Conservation (phyloP, 2,888 invertebrate species). For the Mesopsocus fuscifrons region DNA sequence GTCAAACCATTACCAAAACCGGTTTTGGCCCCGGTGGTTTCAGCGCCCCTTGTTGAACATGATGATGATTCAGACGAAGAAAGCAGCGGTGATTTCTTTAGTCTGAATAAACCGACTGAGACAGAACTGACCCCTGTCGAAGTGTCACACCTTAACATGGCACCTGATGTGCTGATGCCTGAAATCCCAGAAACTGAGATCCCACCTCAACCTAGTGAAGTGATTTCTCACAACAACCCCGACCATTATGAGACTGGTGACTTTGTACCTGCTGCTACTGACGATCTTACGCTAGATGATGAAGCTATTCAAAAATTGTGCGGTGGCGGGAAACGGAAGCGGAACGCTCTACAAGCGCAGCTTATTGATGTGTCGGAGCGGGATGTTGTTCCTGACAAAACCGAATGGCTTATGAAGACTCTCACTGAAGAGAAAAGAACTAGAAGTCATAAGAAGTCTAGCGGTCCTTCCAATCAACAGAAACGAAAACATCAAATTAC, state of each 20-base stretch:
- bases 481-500: constrained; percentile 90
- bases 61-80: constrained; percentile 23
- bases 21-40: constrained; percentile 17
- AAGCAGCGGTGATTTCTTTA: constrained; percentile 11
- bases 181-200: neutral
- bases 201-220: constrained; percentile 21
- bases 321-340: constrained; percentile 40
- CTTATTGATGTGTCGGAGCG: constrained; percentile 69
- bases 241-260: constrained; percentile 19
- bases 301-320: constrained; percentile 40
- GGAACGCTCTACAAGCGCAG: constrained; percentile 38
- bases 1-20: constrained; percentile 10
- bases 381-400: constrained; percentile 59
- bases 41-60: constrained; percentile 23
- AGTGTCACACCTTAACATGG: constrained; percentile 27
- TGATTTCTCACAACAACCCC: constrained; percentile 24
- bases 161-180: constrained; percentile 22
- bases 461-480: constrained; percentile 44
- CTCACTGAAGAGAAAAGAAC: constrained; percentile 44
- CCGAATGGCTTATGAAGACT: constrained; percentile 64
- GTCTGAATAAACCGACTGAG: neutral
- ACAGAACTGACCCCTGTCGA: constrained; percentile 26
- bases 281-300: constrained; percentile 30
- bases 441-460: constrained; percentile 27
- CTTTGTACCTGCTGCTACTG: constrained; percentile 25